Evolutionary conservation across 2,888 invertebrate species (phyloP).

Genomic region (Metopia argyrocephala): DNA sequence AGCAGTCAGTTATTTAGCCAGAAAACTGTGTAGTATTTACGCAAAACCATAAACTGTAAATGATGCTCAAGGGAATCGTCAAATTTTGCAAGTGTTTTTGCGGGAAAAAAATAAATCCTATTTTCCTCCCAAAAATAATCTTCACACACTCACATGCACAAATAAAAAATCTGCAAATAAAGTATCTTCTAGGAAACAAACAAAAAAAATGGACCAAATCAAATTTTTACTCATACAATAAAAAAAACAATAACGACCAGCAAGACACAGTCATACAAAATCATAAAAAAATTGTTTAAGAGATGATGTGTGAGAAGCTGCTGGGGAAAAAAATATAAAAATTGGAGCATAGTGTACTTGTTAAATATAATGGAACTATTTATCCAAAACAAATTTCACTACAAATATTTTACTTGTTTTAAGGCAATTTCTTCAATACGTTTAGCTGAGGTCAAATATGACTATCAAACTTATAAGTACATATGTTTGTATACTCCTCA

Average conservation of each 20-base stretch:
- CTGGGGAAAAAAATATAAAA: neutral
- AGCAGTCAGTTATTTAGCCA: neutral
- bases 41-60: slow-evolving; percentile 73
- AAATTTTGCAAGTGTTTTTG: slow-evolving; percentile 62
- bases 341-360: neutral
- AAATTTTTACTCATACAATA: neutral
- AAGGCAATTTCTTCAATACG: neutral
- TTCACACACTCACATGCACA: neutral
- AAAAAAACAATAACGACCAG: neutral
- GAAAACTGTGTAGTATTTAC: slow-evolving; percentile 56
- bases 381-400: neutral
- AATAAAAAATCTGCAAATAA: slow-evolving; percentile 3
- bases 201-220: slow-evolving; percentile 9
- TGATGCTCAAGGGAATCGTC: slow-evolving; percentile 72
- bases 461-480: slow-evolving; percentile 25
- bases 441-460: slow-evolving; percentile 12
- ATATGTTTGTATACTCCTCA: slow-evolving; percentile 7
- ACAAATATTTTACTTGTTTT: neutral
- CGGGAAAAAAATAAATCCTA: neutral
- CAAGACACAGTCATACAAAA: neutral
- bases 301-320: neutral
- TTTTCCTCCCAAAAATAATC: no score
- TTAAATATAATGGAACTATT: slow-evolving; percentile 11
- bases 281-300: slow-evolving; percentile 23
- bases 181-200: slow-evolving; percentile 1